Conservation (phyloP, 2,888 invertebrate species). For the Chelonus formosanus region DNA sequence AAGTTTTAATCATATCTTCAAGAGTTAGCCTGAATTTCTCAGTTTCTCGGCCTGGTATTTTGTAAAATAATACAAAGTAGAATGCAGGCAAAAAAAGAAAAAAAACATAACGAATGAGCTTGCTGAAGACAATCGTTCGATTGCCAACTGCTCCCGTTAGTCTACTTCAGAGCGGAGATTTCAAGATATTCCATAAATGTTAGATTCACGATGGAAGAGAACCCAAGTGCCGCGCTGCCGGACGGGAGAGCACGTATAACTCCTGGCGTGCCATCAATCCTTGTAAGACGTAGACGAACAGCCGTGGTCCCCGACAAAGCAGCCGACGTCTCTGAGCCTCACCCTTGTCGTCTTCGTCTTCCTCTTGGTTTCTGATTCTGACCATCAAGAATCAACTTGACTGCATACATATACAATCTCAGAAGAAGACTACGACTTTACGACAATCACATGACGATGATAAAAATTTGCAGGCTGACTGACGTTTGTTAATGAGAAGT, state of each 20-base stretch:
- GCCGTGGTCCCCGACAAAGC: constrained; percentile 58
- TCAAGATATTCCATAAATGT: constrained; percentile 63
- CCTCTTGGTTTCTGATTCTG: constrained; percentile 33
- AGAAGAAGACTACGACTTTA: constrained; percentile 21
- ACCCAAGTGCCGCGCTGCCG: constrained; percentile 30
- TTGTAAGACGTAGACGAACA: constrained; percentile 61
- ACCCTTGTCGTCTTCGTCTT: constrained; percentile 31
- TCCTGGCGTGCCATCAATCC: constrained; percentile 59
- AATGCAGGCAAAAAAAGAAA: constrained; percentile 1
- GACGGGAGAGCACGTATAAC: constrained; percentile 43
- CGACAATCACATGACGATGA: constrained; percentile 26
- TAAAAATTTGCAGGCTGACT: no score
- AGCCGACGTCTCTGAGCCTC: constrained; percentile 54
- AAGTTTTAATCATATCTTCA: no score
- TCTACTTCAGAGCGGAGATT: constrained; percentile 48
- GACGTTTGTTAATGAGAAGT: no score
- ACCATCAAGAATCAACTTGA: constrained; percentile 22
- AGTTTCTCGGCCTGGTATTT: background rate
- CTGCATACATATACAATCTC: background rate
- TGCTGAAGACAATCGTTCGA: constrained; percentile 51
- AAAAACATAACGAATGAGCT: constrained; percentile 7
- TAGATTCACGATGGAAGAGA: constrained; percentile 46
- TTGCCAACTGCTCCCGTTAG: constrained; percentile 45
- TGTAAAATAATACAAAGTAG: background rate
- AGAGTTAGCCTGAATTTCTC: background rate